Base-by-base conservation (phyloP, 2,797 vertebrate genomes). In the Neostethus bicornis region DNA sequence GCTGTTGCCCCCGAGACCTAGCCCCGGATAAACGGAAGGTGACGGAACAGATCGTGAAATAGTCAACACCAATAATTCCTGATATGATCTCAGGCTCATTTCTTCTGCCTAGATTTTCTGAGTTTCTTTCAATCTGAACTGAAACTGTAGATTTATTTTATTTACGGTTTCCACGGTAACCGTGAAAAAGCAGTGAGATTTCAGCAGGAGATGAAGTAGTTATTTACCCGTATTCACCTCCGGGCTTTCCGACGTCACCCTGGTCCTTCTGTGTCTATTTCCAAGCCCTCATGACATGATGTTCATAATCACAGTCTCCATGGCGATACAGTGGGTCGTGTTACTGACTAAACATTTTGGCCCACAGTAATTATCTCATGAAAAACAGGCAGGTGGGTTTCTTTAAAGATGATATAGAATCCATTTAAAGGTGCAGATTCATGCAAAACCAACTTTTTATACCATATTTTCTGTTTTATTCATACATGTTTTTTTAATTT, bases 101-200 rank as follows among this genome's bases (percentile, higher is more conserved):
- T 61, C 55, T 72, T 58, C 69, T 59, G 68, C 81, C 69, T 81
- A 51, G 69, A 53, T 63, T 73, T 66, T 73, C 52, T 21, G 66
- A 59, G 60, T 70, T 61, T 77, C 64, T 47, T 56, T 85, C 74
- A 86, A 75, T 66, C 74, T 84, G 79, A 88, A 83, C 84, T 77
- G 65, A 75, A 85, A 86, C 82, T 85, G 73, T 80, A 57, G 76
- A 80, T 85, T 81, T 82, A 84, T 88, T 87, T 85, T 70, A 85
- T 85, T 89, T 82, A 81, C 82, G 75, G 92, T 93, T 92, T 90
- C 91, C 91, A 85, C 87, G 90, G 87, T 84, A 92, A 93, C 90
- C 71, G 67, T 45, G 72, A 74, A 73, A 75, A 70, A 70, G 75
- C 68, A 62, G 73, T 62, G 16, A 82, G 84, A 80, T 80, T 88